Conservation (phyloP, 2,888 invertebrate species). For the Magallana nippona region DNA sequence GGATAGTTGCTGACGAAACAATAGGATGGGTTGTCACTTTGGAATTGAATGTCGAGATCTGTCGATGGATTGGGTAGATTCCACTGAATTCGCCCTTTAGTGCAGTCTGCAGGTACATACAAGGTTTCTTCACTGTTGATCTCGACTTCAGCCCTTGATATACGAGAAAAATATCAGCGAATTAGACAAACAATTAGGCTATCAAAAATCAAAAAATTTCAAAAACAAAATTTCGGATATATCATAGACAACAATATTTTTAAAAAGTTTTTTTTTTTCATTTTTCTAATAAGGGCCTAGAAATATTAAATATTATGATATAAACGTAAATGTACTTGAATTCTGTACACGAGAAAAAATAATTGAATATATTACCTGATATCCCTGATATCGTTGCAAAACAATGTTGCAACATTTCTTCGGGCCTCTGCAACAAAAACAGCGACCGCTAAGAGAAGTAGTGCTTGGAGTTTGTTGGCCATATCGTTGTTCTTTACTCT, state of each 20-base stretch:
- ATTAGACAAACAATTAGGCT: neutral
- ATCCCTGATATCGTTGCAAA: neutral
- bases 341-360: no score
- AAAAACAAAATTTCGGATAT: no score
- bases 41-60: neutral
- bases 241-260: no score
- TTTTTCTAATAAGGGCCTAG: no score
- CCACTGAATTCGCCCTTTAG: constrained; percentile 3
- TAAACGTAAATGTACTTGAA: no score
- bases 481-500: neutral
- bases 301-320: no score
- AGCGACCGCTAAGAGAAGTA: neutral
- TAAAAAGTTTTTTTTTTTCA: no score
- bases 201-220: no score
- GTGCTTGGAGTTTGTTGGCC: neutral
- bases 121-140: neutral
- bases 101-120: neutral
- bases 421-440: neutral
- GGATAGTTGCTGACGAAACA: constrained; percentile 1
- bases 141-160: neutral
- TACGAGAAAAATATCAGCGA: neutral
- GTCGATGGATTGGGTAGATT: neutral
- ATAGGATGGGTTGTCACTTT: neutral
- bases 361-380: neutral
- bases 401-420: neutral